Evolutionary conservation across 2,113 vertebrate species (phyloP).

Genomic region (Anhinga anhinga): DNA sequence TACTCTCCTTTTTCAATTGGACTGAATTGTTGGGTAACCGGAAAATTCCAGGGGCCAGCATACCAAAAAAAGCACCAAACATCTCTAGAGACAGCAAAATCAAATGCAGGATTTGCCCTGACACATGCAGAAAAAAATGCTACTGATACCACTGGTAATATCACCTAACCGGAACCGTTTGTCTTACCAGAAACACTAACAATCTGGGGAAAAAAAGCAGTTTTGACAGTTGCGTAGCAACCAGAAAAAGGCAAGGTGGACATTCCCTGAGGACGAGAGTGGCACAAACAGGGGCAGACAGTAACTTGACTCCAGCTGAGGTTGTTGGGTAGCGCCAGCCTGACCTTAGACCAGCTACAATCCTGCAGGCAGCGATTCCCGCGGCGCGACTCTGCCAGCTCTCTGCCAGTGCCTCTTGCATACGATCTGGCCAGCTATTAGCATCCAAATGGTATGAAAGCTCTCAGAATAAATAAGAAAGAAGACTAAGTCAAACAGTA

Average conservation of each 20-base stretch:
- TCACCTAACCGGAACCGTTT: neutral
- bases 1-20: neutral
- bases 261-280: neutral
- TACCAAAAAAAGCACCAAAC: neutral
- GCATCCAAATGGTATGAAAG: neutral
- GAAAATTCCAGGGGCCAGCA: neutral
- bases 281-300: neutral
- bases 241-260: neutral
- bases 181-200: neutral
- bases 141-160: neutral
- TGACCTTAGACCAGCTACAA: neutral
- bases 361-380: neutral
- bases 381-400: fast-evolving
- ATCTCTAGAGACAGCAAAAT: neutral
- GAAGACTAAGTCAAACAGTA: neutral
- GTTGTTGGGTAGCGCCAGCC: neutral
- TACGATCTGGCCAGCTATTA: neutral
- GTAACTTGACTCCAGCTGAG: neutral
- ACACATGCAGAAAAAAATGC: neutral
- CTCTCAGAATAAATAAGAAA: slow-evolving; percentile 3
- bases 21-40: neutral
- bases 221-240: neutral
- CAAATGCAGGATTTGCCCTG: neutral
- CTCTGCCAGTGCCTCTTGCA: neutral
- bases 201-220: neutral